Evolutionary conservation across 2,113 vertebrate genomes (phyloP).

Genomic region (Danionella cerebrum): DNA sequence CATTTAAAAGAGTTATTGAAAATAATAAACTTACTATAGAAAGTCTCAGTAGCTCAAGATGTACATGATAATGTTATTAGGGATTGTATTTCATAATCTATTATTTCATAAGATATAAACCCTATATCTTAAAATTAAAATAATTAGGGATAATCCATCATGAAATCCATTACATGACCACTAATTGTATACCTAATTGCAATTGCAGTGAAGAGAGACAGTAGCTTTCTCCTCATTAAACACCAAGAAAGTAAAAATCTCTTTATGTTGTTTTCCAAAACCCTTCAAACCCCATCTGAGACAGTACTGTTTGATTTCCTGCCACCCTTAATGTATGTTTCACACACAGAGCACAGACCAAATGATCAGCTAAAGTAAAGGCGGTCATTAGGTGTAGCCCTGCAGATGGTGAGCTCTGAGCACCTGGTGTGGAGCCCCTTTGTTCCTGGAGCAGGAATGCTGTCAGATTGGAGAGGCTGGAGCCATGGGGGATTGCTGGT

Average conservation of each 20-base stretch:
- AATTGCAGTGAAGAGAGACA: too few species aligned
- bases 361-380: conserved; percentile 4
- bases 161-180: too few species aligned
- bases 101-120: too few species aligned
- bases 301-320: not conserved
- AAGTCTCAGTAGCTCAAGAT: too few species aligned
- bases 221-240: too few species aligned
- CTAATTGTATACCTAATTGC: too few species aligned
- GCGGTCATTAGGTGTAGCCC: not conserved
- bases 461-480: conserved; percentile 11
- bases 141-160: too few species aligned
- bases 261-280: not conserved
- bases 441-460: conserved; percentile 12
- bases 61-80: too few species aligned
- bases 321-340: not conserved
- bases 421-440: not conserved
- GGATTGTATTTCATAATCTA: too few species aligned
- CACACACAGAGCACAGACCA: not conserved
- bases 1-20: too few species aligned
- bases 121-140: too few species aligned
- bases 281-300: not conserved
- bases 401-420: conserved; percentile 5
- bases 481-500: conserved; percentile 12
- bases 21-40: too few species aligned
- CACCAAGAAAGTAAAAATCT: not conserved